Base-by-base conservation (phyloP, 2,888 invertebrate genomes). In the Lomographa bimaculata region DNA sequence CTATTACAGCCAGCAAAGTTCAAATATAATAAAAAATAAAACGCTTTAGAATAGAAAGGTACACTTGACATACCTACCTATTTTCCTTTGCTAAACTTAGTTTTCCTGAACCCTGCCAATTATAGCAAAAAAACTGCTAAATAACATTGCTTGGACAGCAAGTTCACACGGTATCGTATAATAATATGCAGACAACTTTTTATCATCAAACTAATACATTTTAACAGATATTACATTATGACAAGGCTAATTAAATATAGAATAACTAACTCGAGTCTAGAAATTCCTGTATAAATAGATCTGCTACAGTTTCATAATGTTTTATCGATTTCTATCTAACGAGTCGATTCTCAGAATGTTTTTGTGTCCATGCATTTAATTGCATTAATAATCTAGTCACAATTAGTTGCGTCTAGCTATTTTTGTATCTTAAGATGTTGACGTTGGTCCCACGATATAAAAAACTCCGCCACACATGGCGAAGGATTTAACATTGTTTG, bases 401-500 rank as follows among this genome's bases (percentile, higher is more conserved):
- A 37, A 51, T 35, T 45, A 35, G 38, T 9, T 25, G 36, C 34
- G 37, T 25, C 28, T 38, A 8, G 29, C 36, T 38, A 18, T 32
- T 42, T 42, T 28, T 43, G 28, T 37, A 29, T 12, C 8, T 11
- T 2, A 11, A 17, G 9, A 23, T 37, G 32, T 36, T 35, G 30
- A 30, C 33, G 32, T 19, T 17, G 19, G 25, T 24, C 29, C 36
- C 26, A 32, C 23, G 25, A 4, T 19, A 14, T 44, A 56, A 58
- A 53, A 52, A 49, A 59, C 43, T 33, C 24, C 35, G 37, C 40
- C 54, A 57, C 69, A 72, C 57, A 64, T 71, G 71, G 60, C 41
- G 43, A 43, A 48, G 57, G 60, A 45, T 56, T 43, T n/a, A n/a
- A n/a, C n/a, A n/a, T n/a, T 30, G 35, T 26, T 29, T 38, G 25